Evolutionary conservation across 2,888 invertebrate genomes (phyloP), one percentile per base, ranked within the genome.

Genomic region (Sipunculus nudus): DNA sequence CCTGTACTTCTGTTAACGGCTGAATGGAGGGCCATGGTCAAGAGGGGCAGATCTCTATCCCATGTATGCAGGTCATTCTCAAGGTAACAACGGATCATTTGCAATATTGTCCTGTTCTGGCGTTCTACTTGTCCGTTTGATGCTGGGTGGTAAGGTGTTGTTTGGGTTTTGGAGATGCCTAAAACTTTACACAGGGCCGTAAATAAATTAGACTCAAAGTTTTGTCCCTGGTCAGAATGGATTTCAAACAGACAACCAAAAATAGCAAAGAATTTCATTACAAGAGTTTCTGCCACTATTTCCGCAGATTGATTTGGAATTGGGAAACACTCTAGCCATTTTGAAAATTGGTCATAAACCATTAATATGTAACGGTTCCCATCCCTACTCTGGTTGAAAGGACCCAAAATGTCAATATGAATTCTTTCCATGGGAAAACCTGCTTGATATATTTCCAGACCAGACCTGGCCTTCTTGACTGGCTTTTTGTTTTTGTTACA

Each of bases 101-200:
- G n/a, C n/a, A n/a, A n/a, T n/a, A n/a, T n/a, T 26, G 53, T 53
- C 5, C 53, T 5, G 28, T 53, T 53, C 4, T 41, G 21, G 25
- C 53, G 21, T 21, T 48, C 48, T 31, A 31, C 48, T 25, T 48
- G 48, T n/a, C 48, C 48, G 19, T 48, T 13, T 5, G 48, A 28
- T 8, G 23, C 21, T 5, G 29, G 48, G 5, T 19, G 28, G 8
- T 48, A 28, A 3, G 28, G 31, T 5, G 28, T 26, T 29, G 31
- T 48, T 29, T 16, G 16, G 10, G 48, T 48, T 29, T 6, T 48
- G 5, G 31, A 19, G 31, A 25, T 28, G n/a, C 32, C 48, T 23
- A 29, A n/a, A 6, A 28, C 19, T 31, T 28, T 29, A 23, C 48
- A 48, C 13, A 48, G 8, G 16, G 29, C 31, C 31, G 19, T 19